These are phyloP conservation scores for Echinops telfairi DNA, from an alignment of 2,113 vertebrate species.

Conservation along the genomic window DNA sequence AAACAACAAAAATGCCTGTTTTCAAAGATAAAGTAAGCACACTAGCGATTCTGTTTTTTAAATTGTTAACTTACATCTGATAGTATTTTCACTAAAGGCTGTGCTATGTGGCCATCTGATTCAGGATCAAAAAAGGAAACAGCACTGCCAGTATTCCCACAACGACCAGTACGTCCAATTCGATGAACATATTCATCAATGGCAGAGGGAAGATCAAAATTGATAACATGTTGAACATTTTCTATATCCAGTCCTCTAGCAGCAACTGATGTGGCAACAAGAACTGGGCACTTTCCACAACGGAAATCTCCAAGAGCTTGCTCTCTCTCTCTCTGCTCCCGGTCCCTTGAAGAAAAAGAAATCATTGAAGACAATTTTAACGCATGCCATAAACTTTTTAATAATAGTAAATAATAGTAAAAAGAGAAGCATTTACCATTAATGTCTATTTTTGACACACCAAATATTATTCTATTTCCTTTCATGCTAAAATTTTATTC, in stretches of 20 bases:
- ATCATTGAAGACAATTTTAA: not conserved
- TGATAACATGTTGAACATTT: constrained; percentile 96
- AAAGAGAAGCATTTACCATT: not conserved
- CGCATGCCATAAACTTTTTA: not conserved
- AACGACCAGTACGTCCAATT: constrained; percentile 97
- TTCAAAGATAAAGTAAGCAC: not conserved
- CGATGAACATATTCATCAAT: constrained; percentile 97
- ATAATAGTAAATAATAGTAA: not conserved
- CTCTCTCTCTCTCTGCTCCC: constrained; percentile 95
- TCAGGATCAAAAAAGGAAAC: constrained; percentile 93
- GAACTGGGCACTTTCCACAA: constrained; percentile 91
- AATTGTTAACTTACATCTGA: constrained; percentile 90
- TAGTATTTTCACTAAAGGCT: constrained; percentile 91
- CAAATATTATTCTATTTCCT: not conserved
- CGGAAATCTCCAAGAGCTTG: constrained; percentile 93
- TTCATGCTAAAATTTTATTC: not conserved
- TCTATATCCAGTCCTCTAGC: constrained; percentile 96
- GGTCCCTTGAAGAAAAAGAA: constrained; percentile 88
- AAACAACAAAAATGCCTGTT: not conserved
- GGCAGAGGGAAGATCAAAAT: constrained; percentile 94
- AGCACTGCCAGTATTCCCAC: constrained; percentile 94
- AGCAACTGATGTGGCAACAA: constrained; percentile 97
- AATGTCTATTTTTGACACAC: not conserved
- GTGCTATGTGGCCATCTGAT: constrained; percentile 89
- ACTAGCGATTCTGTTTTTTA: not conserved